A percentile compares a stretch with the other conserved stretches of the same genome.
phyloP scores from a whole-genome alignment of 2,888 invertebrate genomes.

The Tetrapedia diversipes region DNA sequence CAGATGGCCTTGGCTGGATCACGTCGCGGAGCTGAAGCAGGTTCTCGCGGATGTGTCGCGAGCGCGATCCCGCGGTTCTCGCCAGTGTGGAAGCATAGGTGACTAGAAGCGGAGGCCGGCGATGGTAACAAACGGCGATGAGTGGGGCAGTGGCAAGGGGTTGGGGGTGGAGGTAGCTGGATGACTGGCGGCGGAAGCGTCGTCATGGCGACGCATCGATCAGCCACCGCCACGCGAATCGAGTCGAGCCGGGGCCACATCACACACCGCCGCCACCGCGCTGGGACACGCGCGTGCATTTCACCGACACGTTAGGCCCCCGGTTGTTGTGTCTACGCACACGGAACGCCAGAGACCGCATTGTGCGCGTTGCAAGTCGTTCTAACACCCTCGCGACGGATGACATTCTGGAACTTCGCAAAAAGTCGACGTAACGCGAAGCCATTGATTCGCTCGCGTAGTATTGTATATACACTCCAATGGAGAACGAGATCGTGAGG shows the following conservation, averaged over 20 bases:
- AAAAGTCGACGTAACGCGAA: too few species aligned
- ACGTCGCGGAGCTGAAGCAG: slow-evolving; percentile 25
- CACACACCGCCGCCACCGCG: slow-evolving; percentile 55
- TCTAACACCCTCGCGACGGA: too few species aligned
- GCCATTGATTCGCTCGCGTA: too few species aligned
- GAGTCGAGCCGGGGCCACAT: slow-evolving; percentile 73
- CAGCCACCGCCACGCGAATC: slow-evolving; percentile 81
- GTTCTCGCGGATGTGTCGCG: slow-evolving; percentile 50
- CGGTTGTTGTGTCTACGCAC: too few species aligned
- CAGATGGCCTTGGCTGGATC: slow-evolving; percentile 30
- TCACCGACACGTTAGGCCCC: slow-evolving; percentile 3
- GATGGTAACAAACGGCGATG: slow-evolving; percentile 77
- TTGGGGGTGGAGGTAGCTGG: slow-evolving; percentile 75
- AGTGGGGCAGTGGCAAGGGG: slow-evolving; percentile 62
- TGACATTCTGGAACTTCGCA: too few species aligned
- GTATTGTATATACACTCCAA: too few species aligned
- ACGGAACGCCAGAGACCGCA: not conserved
- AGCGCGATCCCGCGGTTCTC: slow-evolving; percentile 46
- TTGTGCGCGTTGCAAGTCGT: slow-evolving; percentile 15
- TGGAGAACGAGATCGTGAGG: too few species aligned
- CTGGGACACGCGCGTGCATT: slow-evolving; percentile 33
- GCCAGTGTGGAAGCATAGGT: slow-evolving; percentile 57
- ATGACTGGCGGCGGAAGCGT: slow-evolving; percentile 84
- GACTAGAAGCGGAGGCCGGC: slow-evolving; percentile 67
- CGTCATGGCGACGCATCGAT: slow-evolving; percentile 88